phyloP scores from a whole-genome alignment of 2,113 vertebrate species.

The Gavia stellata region DNA sequence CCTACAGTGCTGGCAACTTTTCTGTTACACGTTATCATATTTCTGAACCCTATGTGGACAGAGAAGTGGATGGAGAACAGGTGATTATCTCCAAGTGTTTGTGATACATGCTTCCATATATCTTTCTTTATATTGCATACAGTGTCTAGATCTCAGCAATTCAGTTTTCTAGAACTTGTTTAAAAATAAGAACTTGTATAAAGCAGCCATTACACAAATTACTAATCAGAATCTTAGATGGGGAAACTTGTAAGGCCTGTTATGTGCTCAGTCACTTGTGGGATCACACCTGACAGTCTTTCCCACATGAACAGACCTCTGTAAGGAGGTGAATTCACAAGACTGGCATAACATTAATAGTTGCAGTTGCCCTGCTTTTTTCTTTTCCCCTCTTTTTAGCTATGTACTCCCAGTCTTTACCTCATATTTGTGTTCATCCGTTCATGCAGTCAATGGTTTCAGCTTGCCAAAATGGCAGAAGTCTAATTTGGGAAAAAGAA shows the following conservation, averaged over 20 bases:
- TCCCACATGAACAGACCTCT: neutral
- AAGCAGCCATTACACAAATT: neutral
- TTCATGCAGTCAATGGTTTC: neutral
- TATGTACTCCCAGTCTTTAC: neutral
- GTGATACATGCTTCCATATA: accelerated
- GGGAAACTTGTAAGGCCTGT: neutral
- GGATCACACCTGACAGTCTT: neutral
- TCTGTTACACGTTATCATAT: conserved; percentile 83
- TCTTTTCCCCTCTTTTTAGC: neutral
- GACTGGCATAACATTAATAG: neutral
- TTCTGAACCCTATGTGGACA: conserved; percentile 72
- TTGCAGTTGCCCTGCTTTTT: neutral
- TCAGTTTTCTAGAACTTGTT: neutral
- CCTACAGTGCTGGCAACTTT: conserved; percentile 69
- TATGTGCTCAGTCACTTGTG: accelerated
- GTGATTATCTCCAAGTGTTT: conserved; percentile 58
- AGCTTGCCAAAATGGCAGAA: neutral
- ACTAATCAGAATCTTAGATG: neutral
- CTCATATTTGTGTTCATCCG: neutral
- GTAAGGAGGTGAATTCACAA: neutral
- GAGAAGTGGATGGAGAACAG: conserved; percentile 73
- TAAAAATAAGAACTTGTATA: neutral
- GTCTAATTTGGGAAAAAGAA: neutral
- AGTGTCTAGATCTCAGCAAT: neutral
- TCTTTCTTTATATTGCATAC: neutral